Conservation (phyloP, 2,797 vertebrate species). For the Sebastes itinus region DNA sequence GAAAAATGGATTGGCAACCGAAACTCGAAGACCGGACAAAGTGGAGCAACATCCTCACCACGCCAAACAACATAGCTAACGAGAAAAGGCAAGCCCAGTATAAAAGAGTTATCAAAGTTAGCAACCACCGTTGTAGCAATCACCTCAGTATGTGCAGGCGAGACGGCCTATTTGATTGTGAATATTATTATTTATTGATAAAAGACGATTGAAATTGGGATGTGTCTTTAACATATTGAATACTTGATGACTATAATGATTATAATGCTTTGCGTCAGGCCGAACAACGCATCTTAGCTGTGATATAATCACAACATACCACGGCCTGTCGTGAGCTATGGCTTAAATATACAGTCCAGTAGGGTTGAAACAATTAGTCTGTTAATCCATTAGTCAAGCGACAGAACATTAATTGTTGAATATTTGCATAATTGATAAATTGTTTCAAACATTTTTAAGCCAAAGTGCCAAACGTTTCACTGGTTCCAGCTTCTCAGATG, state of each 20-base stretch:
- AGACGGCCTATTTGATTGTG: neutral
- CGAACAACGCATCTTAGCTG: no score
- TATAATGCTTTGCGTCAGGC: fast-evolving
- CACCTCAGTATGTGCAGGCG: neutral
- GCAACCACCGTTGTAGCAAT: neutral
- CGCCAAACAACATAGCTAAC: neutral
- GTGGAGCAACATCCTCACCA: neutral
- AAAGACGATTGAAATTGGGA: neutral
- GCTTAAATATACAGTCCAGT: no score
- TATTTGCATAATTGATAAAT: neutral
- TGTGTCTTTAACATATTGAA: neutral
- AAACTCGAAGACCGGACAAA: neutral
- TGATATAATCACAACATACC: no score
- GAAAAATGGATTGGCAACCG: neutral
- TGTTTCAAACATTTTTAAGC: neutral
- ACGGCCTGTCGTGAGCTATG: no score
- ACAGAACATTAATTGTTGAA: neutral
- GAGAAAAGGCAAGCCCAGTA: fast-evolving
- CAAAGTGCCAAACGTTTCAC: neutral
- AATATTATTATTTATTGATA: neutral
- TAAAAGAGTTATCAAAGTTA: neutral
- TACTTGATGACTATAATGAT: neutral
- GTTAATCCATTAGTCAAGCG: neutral
- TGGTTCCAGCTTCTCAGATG: neutral
- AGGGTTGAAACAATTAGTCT: no score